Conservation (phyloP, 2,113 vertebrate species). For the Indicator indicator region DNA sequence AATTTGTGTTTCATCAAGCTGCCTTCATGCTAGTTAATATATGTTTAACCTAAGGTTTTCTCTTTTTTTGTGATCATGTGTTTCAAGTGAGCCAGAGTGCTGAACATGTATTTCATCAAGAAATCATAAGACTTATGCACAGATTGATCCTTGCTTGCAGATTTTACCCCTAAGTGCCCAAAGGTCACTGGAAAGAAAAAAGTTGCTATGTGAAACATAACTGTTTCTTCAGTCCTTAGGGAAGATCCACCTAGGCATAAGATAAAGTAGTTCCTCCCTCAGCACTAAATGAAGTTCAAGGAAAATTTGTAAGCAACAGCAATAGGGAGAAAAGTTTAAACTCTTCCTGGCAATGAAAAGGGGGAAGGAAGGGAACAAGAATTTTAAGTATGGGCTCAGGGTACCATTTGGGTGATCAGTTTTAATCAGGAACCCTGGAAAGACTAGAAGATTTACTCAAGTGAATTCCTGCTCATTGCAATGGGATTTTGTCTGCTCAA, state of each 20-base stretch:
- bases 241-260: not conserved
- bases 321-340: not conserved
- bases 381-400: not conserved
- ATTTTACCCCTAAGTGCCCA: not conserved
- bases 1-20: not conserved
- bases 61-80: not conserved
- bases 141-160: not conserved
- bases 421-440: not conserved
- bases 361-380: not conserved
- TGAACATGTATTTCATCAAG: not conserved
- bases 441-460: not conserved
- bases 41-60: not conserved
- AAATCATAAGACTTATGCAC: not conserved
- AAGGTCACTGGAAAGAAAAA: not conserved
- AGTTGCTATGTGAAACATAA: not conserved
- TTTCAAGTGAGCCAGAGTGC: not conserved
- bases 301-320: not conserved
- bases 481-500: not conserved
- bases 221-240: not conserved
- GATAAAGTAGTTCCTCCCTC: not conserved
- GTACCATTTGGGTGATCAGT: not conserved
- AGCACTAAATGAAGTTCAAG: not conserved
- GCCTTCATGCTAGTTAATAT: not conserved
- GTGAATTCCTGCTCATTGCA: not conserved
- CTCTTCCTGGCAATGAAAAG: not conserved